Conservation (phyloP, 2,888 invertebrate species). For the Eupithecia inturbata region DNA sequence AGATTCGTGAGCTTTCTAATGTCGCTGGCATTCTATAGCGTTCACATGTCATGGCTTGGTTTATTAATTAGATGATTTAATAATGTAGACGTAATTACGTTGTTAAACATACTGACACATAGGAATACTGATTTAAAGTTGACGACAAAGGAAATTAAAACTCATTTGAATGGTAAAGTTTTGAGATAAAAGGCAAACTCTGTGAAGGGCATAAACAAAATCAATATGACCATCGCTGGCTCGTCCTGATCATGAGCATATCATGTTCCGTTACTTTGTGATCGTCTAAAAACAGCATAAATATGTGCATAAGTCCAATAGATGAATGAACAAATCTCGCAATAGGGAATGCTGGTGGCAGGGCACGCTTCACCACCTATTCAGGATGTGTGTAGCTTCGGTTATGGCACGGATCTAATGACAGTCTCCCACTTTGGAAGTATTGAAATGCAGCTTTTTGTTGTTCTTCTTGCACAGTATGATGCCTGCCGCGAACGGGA, state of each 20-base stretch:
- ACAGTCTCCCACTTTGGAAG: slow-evolving; percentile 73
- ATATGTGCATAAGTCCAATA: slow-evolving; percentile 46
- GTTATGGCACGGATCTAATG: slow-evolving; percentile 82
- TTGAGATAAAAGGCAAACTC: neutral
- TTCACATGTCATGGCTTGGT: slow-evolving; percentile 43
- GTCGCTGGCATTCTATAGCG: slow-evolving; percentile 41
- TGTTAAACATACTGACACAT: slow-evolving; percentile 19
- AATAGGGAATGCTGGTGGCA: slow-evolving; percentile 53
- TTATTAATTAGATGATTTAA: slow-evolving; percentile 44
- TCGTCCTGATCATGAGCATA: neutral
- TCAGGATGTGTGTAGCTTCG: slow-evolving; percentile 71
- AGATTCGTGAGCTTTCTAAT: slow-evolving; percentile 49
- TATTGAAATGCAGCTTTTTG: slow-evolving; percentile 75
- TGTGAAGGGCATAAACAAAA: neutral
- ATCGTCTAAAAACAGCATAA: slow-evolving; percentile 5
- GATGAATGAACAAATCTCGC: slow-evolving; percentile 74
- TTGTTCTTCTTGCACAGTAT: slow-evolving; percentile 67
- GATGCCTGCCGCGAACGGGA: slow-evolving; percentile 71
- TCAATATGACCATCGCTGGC: neutral
- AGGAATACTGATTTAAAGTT: slow-evolving; percentile 2
- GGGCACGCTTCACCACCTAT: slow-evolving; percentile 78
- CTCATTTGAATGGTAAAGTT: neutral
- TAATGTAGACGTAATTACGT: slow-evolving; percentile 30
- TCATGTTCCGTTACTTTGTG: slow-evolving; percentile 21
- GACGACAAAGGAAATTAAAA: neutral